A percentile compares a stretch with the other conserved stretches of the same genome.
Evolutionary conservation across 2,888 invertebrate species (phyloP).

Genomic region (Chrysodeixis includens): DNA sequence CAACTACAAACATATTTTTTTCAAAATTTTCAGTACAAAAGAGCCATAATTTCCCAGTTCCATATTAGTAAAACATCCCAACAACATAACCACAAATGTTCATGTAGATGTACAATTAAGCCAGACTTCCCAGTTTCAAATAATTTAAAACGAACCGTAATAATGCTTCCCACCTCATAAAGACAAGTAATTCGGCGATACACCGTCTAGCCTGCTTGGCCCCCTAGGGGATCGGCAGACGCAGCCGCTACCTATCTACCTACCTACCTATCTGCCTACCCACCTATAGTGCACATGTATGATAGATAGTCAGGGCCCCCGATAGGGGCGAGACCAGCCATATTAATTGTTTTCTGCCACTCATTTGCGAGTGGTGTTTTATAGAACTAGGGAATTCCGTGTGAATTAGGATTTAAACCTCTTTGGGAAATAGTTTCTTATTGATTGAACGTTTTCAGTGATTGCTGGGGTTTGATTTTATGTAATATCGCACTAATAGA

Average conservation of each 20-base stretch:
- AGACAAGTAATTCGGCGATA: conserved; percentile 2
- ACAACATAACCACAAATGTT: too few species aligned
- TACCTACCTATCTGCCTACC: background rate
- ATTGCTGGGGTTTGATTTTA: too few species aligned
- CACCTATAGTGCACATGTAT: background rate
- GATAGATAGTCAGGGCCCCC: background rate
- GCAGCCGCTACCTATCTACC: background rate
- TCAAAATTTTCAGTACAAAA: too few species aligned
- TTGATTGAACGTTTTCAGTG: too few species aligned
- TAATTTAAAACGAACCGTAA: background rate
- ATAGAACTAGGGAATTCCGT: too few species aligned
- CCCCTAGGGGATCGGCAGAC: conserved; percentile 1
- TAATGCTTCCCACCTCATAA: conserved; percentile 5
- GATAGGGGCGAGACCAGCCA: background rate
- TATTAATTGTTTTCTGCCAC: background rate
- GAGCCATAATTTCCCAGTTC: too few species aligned
- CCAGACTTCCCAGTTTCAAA: background rate
- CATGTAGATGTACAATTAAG: too few species aligned
- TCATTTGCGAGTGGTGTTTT: background rate
- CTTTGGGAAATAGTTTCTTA: too few species aligned
- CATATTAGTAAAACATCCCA: too few species aligned
- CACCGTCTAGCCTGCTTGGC: conserved; percentile 1
- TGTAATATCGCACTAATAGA: too few species aligned
- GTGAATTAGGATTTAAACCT: too few species aligned
- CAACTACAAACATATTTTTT: too few species aligned